Conservation (phyloP, 1,140 invertebrate species). For the Drosophila grimshawi region DNA sequence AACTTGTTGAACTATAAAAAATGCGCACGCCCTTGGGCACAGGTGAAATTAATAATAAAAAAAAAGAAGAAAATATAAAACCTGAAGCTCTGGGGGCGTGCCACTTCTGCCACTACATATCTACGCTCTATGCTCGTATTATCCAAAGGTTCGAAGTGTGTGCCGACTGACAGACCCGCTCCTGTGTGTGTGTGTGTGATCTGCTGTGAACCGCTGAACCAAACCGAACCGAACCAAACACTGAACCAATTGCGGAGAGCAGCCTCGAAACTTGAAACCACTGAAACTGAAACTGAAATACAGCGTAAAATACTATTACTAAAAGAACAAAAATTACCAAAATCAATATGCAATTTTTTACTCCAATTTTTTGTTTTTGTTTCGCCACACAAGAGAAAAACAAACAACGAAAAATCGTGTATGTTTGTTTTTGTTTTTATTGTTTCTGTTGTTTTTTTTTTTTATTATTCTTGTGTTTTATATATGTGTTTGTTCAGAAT, state of each 20-base stretch:
- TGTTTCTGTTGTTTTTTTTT: too few relatives aligned
- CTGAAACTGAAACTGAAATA: constrained; percentile 32
- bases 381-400: not conserved
- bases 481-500: constrained; percentile 78
- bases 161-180: constrained; percentile 60
- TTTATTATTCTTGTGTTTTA: not conserved
- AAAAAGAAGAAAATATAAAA: not conserved
- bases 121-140: constrained; percentile 82
- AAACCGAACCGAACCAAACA: constrained; percentile 14
- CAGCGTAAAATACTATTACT: constrained; percentile 38
- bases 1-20: constrained; percentile 39
- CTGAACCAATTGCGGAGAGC: constrained; percentile 36
- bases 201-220: constrained; percentile 59
- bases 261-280: constrained; percentile 31
- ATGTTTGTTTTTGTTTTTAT: constrained; percentile 48
- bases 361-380: constrained; percentile 16
- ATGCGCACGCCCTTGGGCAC: constrained; percentile 46
- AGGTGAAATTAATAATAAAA: not conserved
- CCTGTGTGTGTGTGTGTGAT: constrained; percentile 47
- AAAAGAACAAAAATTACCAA: constrained; percentile 27
- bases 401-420: constrained; percentile 64
- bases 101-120: constrained; percentile 61
- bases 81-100: constrained; percentile 55
- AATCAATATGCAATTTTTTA: constrained; percentile 37
- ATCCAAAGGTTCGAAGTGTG: constrained; percentile 79